Evolutionary conservation across 2,888 invertebrate genomes (phyloP), one percentile per base, ranked within the genome.

Genomic region (Leptopilina syphax): DNA sequence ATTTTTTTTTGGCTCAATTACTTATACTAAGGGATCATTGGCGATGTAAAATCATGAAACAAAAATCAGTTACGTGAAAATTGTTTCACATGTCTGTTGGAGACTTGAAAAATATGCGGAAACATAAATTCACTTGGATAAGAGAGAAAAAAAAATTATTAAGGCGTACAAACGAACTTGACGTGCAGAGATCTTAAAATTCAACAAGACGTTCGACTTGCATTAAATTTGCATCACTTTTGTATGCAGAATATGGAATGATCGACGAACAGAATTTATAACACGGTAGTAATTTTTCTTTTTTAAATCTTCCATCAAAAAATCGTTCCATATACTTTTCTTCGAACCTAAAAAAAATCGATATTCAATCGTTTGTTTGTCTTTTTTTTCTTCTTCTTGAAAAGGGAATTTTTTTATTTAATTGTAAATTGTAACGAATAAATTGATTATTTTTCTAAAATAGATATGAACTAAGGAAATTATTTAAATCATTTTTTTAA

Each of bases 191-290:
- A 70, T 70, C 70, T 70, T 70, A 70, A 70, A 70, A 70, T 70
- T 70, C 70, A 70, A 70, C 54, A 54, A 70, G 70, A 70, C 34
- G 70, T 54, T 70, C 70, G 27, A 70, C 54, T 70, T 70, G 54
- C 70, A 70, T 70, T 54, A 70, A 70, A 70, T 70, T 70, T 54
- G 70, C 70, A 70, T 70, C 50, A 70, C 54, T 70, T 54, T 54
- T 70, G 13, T 70, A 50, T 70, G 54, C 70, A 70, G 70, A 70
- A 70, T 70, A 70, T 70, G 70, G 13, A 24, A 27, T 54, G 70
- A 70, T 70, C 70, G 54, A 70, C 70, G 70, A 54, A 70, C 70
- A 27, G 70, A 70, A 70, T 70, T 70, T 70, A 54, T 70, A 70
- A 70, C 70, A 70, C 27, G 27, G 70, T 54, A 70, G 70, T 70